Conservation (phyloP, 2,113 vertebrate species). For the Psittacula cyanocephala region DNA sequence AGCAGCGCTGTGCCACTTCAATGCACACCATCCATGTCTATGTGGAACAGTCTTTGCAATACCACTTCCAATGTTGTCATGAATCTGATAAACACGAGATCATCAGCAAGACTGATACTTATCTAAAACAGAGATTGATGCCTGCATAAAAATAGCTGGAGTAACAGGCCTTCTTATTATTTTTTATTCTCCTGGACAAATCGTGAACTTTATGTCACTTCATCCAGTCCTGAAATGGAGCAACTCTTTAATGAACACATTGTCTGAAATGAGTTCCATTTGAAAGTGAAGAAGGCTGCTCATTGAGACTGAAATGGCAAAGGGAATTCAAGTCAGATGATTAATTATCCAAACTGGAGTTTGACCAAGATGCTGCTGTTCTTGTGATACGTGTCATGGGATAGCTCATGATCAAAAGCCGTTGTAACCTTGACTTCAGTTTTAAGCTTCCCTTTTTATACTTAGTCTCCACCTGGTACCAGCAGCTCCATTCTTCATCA, state of each 20-base stretch:
- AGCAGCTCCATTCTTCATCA: neutral
- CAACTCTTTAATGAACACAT: neutral
- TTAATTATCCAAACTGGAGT: slow-evolving; percentile 1
- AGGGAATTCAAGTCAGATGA: neutral
- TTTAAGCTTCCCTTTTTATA: neutral
- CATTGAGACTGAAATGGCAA: neutral
- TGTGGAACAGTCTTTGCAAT: neutral
- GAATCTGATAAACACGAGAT: neutral
- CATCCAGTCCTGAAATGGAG: neutral
- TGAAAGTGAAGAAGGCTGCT: neutral
- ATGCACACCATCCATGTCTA: neutral
- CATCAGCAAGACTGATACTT: neutral
- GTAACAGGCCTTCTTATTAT: neutral
- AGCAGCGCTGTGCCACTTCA: neutral
- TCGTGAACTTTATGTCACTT: neutral
- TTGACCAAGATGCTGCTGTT: neutral
- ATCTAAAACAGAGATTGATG: neutral
- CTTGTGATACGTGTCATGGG: neutral
- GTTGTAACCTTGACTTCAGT: neutral
- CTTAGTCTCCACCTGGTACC: neutral
- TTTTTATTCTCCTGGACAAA: neutral
- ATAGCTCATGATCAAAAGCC: slow-evolving; percentile 1
- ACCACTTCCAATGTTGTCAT: neutral
- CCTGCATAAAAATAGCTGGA: neutral
- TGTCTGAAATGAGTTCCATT: neutral